These are phyloP conservation scores for Helleia helle DNA, from an alignment of 2,888 invertebrate species.

Conservation along the genomic window DNA sequence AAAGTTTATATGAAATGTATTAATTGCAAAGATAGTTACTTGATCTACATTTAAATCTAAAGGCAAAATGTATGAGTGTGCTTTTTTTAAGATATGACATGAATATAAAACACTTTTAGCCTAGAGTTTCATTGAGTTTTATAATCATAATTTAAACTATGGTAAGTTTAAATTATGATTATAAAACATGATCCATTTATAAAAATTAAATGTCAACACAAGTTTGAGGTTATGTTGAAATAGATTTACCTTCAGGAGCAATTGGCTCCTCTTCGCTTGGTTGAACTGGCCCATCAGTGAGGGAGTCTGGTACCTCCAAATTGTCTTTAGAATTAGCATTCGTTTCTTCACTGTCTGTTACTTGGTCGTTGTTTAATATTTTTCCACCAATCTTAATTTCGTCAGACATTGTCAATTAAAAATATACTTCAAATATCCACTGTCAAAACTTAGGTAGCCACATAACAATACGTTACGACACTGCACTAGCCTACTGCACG, in stretches of 20 bases:
- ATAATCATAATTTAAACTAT: no score
- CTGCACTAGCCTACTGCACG: conserved; percentile 40
- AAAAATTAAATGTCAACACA: conserved; percentile 20
- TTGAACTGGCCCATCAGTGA: conserved; percentile 24
- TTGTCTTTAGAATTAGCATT: conserved; percentile 36
- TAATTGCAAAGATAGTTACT: no score
- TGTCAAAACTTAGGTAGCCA: conserved; percentile 49
- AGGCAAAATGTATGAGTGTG: no score
- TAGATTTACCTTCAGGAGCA: conserved; percentile 22
- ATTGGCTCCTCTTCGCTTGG: conserved; percentile 25
- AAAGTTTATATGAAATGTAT: no score
- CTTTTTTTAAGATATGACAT: no score
- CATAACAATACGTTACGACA: conserved; percentile 59
- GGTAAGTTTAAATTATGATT: background rate
- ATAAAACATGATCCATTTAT: background rate
- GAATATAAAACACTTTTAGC: no score
- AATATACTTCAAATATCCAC: conserved; percentile 46
- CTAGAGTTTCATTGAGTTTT: no score
- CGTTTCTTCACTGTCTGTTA: conserved; percentile 32
- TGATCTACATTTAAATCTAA: no score
- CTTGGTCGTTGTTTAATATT: conserved; percentile 28
- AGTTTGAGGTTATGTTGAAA: conserved; percentile 28
- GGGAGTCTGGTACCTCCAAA: conserved; percentile 27
- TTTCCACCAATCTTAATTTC: conserved; percentile 69
- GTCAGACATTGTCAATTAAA: conserved; percentile 64